phyloP scores from a whole-genome alignment of 2,113 vertebrate genomes.

The Seriola quinqueradiata region DNA sequence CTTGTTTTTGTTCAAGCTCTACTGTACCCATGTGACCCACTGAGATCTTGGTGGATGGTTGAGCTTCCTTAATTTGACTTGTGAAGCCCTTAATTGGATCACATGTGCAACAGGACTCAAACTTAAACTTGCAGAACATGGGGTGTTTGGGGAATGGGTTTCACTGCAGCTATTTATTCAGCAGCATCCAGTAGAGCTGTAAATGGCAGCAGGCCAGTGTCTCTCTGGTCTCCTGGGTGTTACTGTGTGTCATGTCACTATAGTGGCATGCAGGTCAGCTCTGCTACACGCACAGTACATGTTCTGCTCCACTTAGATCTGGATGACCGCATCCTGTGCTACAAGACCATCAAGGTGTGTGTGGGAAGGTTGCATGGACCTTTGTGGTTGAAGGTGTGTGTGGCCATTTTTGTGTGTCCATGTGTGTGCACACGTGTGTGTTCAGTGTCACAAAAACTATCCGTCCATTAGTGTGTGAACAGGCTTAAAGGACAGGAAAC shows the following conservation, averaged over 20 bases:
- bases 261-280: conserved; percentile 71
- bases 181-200: conserved; percentile 44
- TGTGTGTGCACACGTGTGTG: not conserved
- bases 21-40: not conserved
- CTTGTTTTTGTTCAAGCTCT: not conserved
- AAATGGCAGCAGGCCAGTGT: conserved; percentile 57
- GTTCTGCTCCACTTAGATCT: conserved; percentile 70
- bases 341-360: conserved; percentile 54
- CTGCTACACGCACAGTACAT: conserved; percentile 53
- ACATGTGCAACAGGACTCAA: not conserved
- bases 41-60: not conserved
- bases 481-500: not conserved
- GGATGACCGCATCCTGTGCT: conserved; percentile 68
- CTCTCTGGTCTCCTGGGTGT: conserved; percentile 48
- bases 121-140: not conserved
- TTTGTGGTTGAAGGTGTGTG: conserved; percentile 4
- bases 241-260: conserved; percentile 62
- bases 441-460: conserved; percentile 29
- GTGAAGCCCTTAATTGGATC: not conserved
- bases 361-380: conserved; percentile 6
- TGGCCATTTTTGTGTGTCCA: not conserved
- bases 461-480: not conserved
- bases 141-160: conserved; percentile 33
- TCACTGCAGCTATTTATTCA: conserved; percentile 50
- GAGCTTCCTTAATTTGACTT: not conserved